These are phyloP conservation scores for Aphyosemion australe DNA, from an alignment of 2,113 vertebrate species.

Conservation along the genomic window DNA sequence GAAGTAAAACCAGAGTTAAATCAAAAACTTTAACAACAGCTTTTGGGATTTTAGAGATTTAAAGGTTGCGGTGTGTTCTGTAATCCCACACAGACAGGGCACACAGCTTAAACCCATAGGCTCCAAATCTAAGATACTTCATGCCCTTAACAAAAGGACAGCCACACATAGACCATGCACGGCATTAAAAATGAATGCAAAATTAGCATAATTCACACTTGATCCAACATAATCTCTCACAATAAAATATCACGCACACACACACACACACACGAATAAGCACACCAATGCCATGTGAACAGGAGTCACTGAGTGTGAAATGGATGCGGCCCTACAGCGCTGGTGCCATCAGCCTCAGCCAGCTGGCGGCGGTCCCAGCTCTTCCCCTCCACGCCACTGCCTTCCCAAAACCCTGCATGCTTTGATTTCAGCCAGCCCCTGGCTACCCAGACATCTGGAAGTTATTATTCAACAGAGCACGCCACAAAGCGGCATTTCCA, in stretches of 20 bases:
- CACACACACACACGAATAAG: conserved; percentile 44
- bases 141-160: conserved; percentile 20
- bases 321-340: conserved; percentile 66
- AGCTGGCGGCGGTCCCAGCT: conserved; percentile 75
- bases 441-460: conserved; percentile 83
- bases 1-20: conserved; percentile 16
- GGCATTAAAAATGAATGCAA: conserved; percentile 24
- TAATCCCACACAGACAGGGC: conserved; percentile 11
- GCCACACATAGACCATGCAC: conserved; percentile 10
- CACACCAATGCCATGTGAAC: conserved; percentile 62
- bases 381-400: conserved; percentile 58
- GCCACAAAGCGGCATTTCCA: conserved; percentile 75
- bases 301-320: conserved; percentile 82
- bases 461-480: conserved; percentile 81
- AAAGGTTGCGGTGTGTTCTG: conserved; percentile 22
- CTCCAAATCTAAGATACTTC: conserved; percentile 11
- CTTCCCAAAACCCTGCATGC: conserved; percentile 73
- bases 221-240: conserved; percentile 48
- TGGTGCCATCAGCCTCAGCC: conserved; percentile 70
- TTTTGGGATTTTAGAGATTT: conserved; percentile 28
- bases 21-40: conserved; percentile 15
- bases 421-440: conserved; percentile 78
- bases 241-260: conserved; percentile 37
- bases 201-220: conserved; percentile 55
- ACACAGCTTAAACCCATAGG: conserved; percentile 18